Conservation (phyloP, 2,797 vertebrate species). For the Oreonectes daqikongensis region DNA sequence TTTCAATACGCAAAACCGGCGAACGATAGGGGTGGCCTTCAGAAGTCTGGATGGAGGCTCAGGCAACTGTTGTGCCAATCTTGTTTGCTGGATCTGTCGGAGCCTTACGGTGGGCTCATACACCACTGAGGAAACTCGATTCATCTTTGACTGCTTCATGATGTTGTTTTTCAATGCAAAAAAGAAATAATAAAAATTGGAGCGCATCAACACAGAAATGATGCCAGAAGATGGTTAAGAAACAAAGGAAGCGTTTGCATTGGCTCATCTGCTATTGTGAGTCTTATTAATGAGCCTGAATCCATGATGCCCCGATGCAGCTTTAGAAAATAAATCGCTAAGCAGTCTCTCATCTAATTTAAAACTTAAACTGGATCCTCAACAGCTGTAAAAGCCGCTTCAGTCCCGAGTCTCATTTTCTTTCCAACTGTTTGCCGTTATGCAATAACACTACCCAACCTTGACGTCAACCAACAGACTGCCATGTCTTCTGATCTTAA, state of each 20-base stretch:
- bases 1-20: constrained; percentile 60
- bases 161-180: constrained; percentile 26
- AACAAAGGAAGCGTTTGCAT: constrained; percentile 9
- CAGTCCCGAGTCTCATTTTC: constrained; percentile 57
- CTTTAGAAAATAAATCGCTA: constrained; percentile 45
- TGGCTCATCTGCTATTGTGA: constrained; percentile 24
- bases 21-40: constrained; percentile 56
- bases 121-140: constrained; percentile 48
- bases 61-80: constrained; percentile 38
- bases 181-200: background rate
- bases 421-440: constrained; percentile 59
- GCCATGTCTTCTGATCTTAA: constrained; percentile 28
- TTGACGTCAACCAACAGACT: constrained; percentile 48
- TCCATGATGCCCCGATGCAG: constrained; percentile 34
- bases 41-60: constrained; percentile 47
- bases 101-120: constrained; percentile 52
- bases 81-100: constrained; percentile 51
- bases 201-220: background rate
- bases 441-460: constrained; percentile 50
- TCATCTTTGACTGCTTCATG: constrained; percentile 10
- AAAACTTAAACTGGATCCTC: constrained; percentile 50
- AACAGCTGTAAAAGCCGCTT: constrained; percentile 54
- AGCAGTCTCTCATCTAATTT: constrained; percentile 53
- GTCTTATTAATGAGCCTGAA: constrained; percentile 46
- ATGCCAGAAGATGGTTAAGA: background rate